Evolutionary conservation across 2,888 invertebrate genomes (phyloP).

Genomic region (Oconnorella tubifera): DNA sequence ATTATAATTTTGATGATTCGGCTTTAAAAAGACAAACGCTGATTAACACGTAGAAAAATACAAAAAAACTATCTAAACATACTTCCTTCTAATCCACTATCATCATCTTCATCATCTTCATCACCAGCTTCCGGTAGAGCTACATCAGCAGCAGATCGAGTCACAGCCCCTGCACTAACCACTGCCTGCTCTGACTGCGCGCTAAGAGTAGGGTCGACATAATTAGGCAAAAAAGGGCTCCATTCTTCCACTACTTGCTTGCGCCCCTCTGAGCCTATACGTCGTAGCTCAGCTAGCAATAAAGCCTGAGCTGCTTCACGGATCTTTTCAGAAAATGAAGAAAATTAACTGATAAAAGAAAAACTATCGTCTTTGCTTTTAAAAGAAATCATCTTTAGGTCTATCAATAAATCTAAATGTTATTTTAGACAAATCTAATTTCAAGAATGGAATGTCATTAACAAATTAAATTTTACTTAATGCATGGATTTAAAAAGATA

Average conservation of each 20-base stretch:
- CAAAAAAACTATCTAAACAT: too few species aligned
- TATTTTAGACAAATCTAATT: too few species aligned
- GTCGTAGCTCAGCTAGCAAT: slow-evolving; percentile 83
- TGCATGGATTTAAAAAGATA: too few species aligned
- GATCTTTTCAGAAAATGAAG: slow-evolving; percentile 56
- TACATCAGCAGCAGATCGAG: neutral
- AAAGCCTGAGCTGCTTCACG: slow-evolving; percentile 95
- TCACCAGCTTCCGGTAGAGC: neutral
- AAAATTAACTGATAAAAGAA: neutral
- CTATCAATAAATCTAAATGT: neutral
- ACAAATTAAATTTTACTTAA: too few species aligned
- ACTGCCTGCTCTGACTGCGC: slow-evolving; percentile 45
- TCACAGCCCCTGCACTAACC: neutral
- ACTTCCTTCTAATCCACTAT: too few species aligned
- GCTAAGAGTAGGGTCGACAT: slow-evolving; percentile 57
- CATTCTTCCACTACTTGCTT: slow-evolving; percentile 89
- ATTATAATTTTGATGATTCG: too few species aligned
- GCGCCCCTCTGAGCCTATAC: slow-evolving; percentile 84
- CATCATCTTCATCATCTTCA: slow-evolving; percentile 12
- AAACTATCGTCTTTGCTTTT: neutral
- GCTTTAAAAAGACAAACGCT: too few species aligned
- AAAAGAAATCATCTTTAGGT: neutral
- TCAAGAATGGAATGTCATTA: too few species aligned
- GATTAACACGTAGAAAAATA: too few species aligned
- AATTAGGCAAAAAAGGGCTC: slow-evolving; percentile 86